Base-by-base conservation (phyloP, 2,113 vertebrate species). In the Globicephala melas region DNA sequence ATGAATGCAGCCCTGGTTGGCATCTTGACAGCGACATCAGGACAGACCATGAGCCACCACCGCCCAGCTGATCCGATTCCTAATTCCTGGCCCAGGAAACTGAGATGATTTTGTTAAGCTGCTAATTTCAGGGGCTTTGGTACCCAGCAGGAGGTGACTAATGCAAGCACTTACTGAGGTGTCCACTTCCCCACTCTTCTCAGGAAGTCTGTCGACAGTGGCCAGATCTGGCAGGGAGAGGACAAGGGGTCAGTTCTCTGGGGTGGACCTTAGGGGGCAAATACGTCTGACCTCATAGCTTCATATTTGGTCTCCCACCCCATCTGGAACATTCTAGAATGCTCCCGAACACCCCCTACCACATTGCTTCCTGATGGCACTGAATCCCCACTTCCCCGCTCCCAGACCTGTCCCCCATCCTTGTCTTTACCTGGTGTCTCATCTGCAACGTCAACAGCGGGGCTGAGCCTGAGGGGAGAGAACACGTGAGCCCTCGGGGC, bases 351-450 rank as follows among this genome's bases (percentile, higher is more conserved):
- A 2, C 36, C 62, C 17, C 26, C 20, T 8, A 10, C 53, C 77
- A 18, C 6, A 0, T 4, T 18, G n/a, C 36, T 8, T 68, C 62
- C n/a, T 58, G 26, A 3, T 15, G 33, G 25, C 13, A 18, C n/a
- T 23, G 31, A 41, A 38, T 1, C 4, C 26, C 20, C 17, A 1
- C 23, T n/a, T 60, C 25, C 17, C 15, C 18, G 18, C 13, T 53
- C 5, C 65, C 65, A 31, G 9, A n/a, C 3, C 6, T 44, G n/a
- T 18, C 33, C 62, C 67, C 38, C 3, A 23, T 20, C 67, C 25
- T 53, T 6, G 0, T 21, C 31, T 21, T 90, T 38, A 97, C 96
- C 93, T 98, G 73, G 18, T 15, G 50, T 83, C 23, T 36, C 87
- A 44, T 83, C 41, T 23, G 8, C 26, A 5, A 31, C 1, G 5